phyloP scores from a whole-genome alignment of 2,113 vertebrate genomes.

The Apteryx owenii region DNA sequence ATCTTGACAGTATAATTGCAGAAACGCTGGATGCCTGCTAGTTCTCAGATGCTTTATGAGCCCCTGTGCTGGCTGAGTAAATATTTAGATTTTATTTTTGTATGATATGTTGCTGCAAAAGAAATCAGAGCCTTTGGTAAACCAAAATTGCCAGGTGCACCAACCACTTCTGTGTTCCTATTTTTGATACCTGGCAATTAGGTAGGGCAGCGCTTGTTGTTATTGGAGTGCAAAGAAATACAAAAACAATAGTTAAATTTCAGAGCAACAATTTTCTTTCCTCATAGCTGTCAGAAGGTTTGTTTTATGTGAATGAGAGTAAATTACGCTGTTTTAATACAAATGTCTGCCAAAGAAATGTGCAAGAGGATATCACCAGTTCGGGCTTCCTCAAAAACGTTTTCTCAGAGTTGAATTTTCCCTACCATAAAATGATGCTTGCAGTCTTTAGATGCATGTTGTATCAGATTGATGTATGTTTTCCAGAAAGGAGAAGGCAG shows the following conservation, averaged over 20 bases:
- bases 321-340: background rate
- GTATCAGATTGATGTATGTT: background rate
- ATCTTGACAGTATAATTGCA: background rate
- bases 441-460: background rate
- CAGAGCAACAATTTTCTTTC: background rate
- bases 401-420: background rate
- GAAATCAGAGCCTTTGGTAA: background rate
- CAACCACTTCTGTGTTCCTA: background rate
- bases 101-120: background rate
- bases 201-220: background rate
- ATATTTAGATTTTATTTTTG: background rate
- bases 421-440: background rate
- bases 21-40: background rate
- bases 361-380: background rate
- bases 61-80: background rate
- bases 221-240: background rate
- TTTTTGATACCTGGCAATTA: conserved; percentile 27
- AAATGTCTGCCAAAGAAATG: background rate
- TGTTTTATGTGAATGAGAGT: background rate
- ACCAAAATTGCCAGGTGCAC: background rate
- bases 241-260: background rate
- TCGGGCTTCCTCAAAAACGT: background rate
- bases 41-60: rapidly evolving
- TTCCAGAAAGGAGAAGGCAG: rapidly evolving
- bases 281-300: background rate